Evolutionary conservation across 2,888 invertebrate species (phyloP), one percentile per base, ranked within the genome.

Genomic region (Callosobruchus maculatus): DNA sequence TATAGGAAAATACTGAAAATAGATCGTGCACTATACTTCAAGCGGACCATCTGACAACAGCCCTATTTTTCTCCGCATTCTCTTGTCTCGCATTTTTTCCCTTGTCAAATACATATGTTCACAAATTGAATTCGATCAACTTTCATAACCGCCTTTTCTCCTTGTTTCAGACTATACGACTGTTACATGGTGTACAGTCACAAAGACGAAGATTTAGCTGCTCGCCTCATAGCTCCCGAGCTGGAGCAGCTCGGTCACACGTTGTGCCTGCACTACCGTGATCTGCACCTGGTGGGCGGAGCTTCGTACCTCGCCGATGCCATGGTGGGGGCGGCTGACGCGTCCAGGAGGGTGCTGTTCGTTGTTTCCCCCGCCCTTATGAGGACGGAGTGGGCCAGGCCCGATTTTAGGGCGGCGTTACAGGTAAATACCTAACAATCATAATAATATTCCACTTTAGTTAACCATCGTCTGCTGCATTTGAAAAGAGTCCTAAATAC

Each of bases 111-210:
- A 26, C 26, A 26, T 26, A 26, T 26, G 7, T 7, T 26, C 26
- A 7, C 7, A 26, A 4, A 26, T 7, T 26, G 26, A 4, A 4
- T 7, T 26, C 26, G 3, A 26, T 2, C 7, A 26, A 2, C 26
- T 26, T 7, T 26, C 7, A 7, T 26, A 26, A 26, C 26, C 26
- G 7, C 26, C 26, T 13, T 49, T 49, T 49, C 49, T 49, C 49
- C 49, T 49, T 49, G 49, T 49, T 49, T 13, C 49, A 49, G 49
- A 49, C 86, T 91, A 82, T 91, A 94, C 89, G 92, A 97, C 86
- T 95, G 95, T 75, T 97, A 96, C 88, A 91, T 97, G 85, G 92
- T 95, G 77, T 97, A 96, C 89, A 94, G 94, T 86, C 92, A 92
- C 80, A 91, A 93, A 80, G 95, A 96, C 90, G 94, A 89, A 87